phyloP scores from a whole-genome alignment of 2,113 vertebrate species.

The Notothenia rossii region DNA sequence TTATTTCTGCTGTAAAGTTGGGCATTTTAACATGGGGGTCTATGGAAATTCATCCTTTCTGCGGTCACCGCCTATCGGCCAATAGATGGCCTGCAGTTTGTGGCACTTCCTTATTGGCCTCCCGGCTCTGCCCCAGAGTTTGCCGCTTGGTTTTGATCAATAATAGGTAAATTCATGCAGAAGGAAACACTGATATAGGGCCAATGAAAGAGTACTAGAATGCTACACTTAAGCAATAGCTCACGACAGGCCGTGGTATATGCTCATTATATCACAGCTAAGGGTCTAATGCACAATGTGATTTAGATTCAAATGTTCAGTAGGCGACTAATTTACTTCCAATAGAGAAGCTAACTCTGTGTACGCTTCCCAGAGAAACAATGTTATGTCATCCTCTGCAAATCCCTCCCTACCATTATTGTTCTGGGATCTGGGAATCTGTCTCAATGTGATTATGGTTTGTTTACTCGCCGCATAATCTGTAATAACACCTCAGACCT shows the following conservation, averaged over 20 bases:
- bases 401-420: slow-evolving; percentile 40
- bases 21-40: too few relatives aligned
- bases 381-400: slow-evolving; percentile 30
- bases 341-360: background rate
- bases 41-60: too few relatives aligned
- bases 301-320: slow-evolving; percentile 21
- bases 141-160: too few relatives aligned
- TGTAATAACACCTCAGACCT: slow-evolving; percentile 42
- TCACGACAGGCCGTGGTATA: too few relatives aligned
- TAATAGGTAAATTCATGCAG: background rate
- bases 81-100: too few relatives aligned
- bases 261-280: too few relatives aligned
- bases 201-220: background rate
- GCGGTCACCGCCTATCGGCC: too few relatives aligned
- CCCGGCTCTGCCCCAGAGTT: too few relatives aligned
- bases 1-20: too few relatives aligned
- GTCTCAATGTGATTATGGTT: slow-evolving; percentile 57
- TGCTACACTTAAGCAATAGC: too few relatives aligned
- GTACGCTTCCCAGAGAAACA: slow-evolving; percentile 8
- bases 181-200: background rate
- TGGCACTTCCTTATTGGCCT: too few relatives aligned
- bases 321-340: slow-evolving; percentile 12
- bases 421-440: slow-evolving; percentile 25
- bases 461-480: slow-evolving; percentile 51
- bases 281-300: background rate